A percentile compares a stretch with the other conserved stretches of the same genome.
Evolutionary conservation across 2,888 invertebrate genomes (phyloP).

Genomic region (Leptogaster cylindrica): DNA sequence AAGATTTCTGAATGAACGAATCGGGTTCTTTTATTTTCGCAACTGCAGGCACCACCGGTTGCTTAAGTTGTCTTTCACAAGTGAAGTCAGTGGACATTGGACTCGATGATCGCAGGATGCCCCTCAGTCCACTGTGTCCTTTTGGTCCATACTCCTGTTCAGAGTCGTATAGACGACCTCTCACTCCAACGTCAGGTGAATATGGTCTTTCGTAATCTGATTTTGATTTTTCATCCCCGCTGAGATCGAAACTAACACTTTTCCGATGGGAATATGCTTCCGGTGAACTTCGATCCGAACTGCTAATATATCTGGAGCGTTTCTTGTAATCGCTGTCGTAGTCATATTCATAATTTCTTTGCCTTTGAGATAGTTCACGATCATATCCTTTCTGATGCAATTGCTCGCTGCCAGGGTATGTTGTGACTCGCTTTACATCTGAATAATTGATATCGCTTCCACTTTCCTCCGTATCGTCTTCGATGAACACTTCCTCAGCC

Average conservation of each 20-base stretch:
- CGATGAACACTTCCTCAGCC: slow-evolving; percentile 42
- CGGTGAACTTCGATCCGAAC: slow-evolving; percentile 54
- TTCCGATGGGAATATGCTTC: slow-evolving; percentile 57
- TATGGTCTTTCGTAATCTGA: slow-evolving; percentile 57
- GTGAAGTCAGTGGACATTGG: slow-evolving; percentile 57
- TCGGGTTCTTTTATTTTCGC: slow-evolving; percentile 58
- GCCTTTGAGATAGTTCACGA: not conserved
- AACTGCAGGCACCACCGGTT: slow-evolving; percentile 55
- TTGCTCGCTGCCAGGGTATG: no score
- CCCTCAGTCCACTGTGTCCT: slow-evolving; percentile 50
- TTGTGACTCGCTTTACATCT: not conserved
- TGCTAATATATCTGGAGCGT: slow-evolving; percentile 40
- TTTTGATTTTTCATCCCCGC: slow-evolving; percentile 59
- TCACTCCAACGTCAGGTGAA: slow-evolving; percentile 50
- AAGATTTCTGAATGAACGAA: slow-evolving; percentile 7
- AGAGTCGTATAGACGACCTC: slow-evolving; percentile 56
- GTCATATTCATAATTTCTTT: slow-evolving; percentile 37
- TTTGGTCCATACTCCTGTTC: slow-evolving; percentile 56
- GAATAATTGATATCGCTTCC: slow-evolving; percentile 10
- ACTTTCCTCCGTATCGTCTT: slow-evolving; percentile 40
- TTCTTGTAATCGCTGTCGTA: slow-evolving; percentile 2
- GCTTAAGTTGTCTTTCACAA: slow-evolving; percentile 52
- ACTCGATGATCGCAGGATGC: slow-evolving; percentile 59
- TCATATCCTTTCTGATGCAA: not conserved
- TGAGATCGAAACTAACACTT: slow-evolving; percentile 61